Conservation (phyloP, 2,113 vertebrate genomes). For the Procavia capensis region DNA sequence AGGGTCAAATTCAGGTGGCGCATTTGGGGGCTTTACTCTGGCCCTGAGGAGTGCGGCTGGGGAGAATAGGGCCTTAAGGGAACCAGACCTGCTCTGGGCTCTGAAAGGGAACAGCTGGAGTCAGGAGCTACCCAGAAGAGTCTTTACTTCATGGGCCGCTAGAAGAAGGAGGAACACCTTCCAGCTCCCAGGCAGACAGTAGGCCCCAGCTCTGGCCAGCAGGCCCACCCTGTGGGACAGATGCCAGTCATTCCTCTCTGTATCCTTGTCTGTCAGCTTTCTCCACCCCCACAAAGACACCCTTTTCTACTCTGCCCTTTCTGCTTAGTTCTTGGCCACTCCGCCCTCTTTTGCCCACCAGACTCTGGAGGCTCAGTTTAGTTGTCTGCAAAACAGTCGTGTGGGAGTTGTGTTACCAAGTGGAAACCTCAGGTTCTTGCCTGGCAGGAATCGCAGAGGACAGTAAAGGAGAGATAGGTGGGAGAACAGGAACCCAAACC, state of each 20-base stretch:
- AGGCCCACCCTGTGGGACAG: too few species aligned
- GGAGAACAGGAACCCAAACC: too few species aligned
- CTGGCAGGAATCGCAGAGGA: too few species aligned
- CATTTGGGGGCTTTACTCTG: background rate
- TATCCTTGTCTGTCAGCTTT: background rate
- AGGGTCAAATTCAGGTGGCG: background rate
- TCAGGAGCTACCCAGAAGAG: background rate
- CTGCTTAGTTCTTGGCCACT: background rate
- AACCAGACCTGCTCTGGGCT: too few species aligned
- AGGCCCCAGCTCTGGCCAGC: background rate
- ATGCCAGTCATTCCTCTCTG: background rate
- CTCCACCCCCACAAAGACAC: background rate
- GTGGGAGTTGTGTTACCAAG: background rate
- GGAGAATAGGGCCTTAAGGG: background rate
- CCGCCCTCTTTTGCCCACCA: background rate
- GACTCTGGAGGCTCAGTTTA: background rate
- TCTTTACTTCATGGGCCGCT: background rate
- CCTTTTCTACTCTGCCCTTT: background rate
- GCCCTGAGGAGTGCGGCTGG: background rate
- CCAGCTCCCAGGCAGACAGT: background rate
- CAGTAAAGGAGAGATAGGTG: too few species aligned
- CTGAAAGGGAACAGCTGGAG: background rate
- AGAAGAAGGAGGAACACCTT: background rate
- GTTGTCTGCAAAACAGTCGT: background rate
- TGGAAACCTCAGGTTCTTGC: too few species aligned